Base-by-base conservation (phyloP, 2,797 vertebrate species). In the Phyllotis vaccarum region DNA sequence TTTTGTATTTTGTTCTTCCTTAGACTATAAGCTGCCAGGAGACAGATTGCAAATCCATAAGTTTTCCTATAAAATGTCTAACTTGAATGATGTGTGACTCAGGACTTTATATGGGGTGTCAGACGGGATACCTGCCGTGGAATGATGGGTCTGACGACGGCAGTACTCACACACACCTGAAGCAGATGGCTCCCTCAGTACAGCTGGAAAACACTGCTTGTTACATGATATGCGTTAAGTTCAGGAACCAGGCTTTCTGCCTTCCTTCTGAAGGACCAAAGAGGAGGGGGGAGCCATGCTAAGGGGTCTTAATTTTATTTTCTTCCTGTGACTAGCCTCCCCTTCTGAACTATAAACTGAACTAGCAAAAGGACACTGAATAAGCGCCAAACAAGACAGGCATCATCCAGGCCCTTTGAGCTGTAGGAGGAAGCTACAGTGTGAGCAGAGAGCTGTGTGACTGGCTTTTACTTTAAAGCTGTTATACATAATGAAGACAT, bases 391-490 rank as follows among this genome's bases (percentile, higher is more conserved):
- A 60, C 4, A n/a, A 52, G 54, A 22, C n/a, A 34, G 21, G 7
- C 27, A 24, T 52, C 40, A 52, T 22, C 22, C 46, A 22, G 12
- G n/a, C 13, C 31, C 70, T 54, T 60, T 1, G 13, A 74, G 31
- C 5, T 52, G 24, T 1, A 9, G 27, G 64, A 16, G 46, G 46
- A 49, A 49, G 46, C 46, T 49, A 9, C 40, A 62, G 14, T 0
- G 8, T 68, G 7, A 78, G 34, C 56, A 37, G 54, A 1, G 2
- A 43, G 56, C 58, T 37, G 14, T 17, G 43, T 6, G 70, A 29
- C 14, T 56, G 6, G n/a, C 37, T 90, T 74, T 95, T 76, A 64
- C 49, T 94, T 94, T 64, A 54, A 74, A 76, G 76, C 70, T 19
- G 1, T 22, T 76, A 54, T 70, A 6, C 54, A 81, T 21, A 95